Evolutionary conservation across 2,113 vertebrate genomes (phyloP).

Genomic region (Salvator merianae): DNA sequence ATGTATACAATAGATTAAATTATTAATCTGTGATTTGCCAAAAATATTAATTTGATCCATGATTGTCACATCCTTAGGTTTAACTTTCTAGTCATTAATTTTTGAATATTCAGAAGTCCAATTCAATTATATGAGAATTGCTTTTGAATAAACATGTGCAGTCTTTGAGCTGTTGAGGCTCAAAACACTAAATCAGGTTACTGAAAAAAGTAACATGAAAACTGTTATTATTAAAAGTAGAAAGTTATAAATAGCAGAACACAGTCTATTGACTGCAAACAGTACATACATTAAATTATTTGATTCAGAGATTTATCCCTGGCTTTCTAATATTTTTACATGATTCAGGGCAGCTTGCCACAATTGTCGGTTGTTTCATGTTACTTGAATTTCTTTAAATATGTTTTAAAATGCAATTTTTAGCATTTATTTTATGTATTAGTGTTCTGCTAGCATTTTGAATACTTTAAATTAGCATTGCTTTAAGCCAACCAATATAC

Average conservation of each 20-base stretch:
- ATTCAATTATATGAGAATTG: not conserved
- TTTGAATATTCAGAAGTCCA: not conserved
- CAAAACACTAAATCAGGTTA: too few relatives aligned
- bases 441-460: not conserved
- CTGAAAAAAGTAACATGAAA: too few relatives aligned
- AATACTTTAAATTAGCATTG: too few relatives aligned
- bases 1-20: not conserved
- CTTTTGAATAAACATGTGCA: not conserved
- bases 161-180: not conserved
- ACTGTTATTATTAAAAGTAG: too few relatives aligned
- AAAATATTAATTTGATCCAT: not conserved
- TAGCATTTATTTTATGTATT: not conserved
- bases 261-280: too few relatives aligned
- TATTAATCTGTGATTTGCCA: not conserved
- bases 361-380: not conserved
- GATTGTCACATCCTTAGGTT: not conserved
- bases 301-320: not conserved
- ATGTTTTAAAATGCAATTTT: not conserved
- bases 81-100: not conserved
- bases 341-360: not conserved
- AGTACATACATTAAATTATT: not conserved
- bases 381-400: not conserved
- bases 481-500: not conserved
- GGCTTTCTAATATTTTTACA: not conserved
- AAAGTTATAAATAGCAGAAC: too few relatives aligned